Evolutionary conservation across 2,113 vertebrate genomes (phyloP).

Genomic region (Prinia subflava): DNA sequence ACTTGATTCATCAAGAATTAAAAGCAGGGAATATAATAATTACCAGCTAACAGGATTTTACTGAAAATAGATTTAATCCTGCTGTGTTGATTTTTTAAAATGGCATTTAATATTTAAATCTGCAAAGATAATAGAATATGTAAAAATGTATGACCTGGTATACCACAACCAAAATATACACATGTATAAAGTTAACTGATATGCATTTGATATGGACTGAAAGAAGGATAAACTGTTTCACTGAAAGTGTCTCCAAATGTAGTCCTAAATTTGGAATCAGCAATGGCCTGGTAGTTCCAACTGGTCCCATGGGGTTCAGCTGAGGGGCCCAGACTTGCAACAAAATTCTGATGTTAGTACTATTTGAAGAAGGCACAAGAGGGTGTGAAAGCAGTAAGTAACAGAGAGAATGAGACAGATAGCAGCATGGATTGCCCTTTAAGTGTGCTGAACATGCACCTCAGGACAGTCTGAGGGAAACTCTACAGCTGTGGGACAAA

Average conservation of each 20-base stretch:
- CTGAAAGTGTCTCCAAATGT: neutral
- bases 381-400: neutral
- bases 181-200: neutral
- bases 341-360: neutral
- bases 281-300: neutral
- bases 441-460: neutral
- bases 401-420: neutral
- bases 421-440: neutral
- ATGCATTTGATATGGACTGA: neutral
- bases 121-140: neutral
- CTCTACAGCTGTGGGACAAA: neutral
- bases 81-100: neutral
- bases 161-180: neutral
- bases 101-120: neutral
- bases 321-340: neutral
- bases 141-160: neutral
- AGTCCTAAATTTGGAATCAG: neutral
- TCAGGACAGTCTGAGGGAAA: neutral
- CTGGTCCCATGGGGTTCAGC: neutral
- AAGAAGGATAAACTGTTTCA: neutral
- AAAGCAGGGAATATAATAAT: neutral
- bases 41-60: neutral
- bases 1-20: conserved; percentile 6
- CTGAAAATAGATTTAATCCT: neutral
- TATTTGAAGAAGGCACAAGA: neutral